These are phyloP conservation scores for Bombus pascuorum DNA, from an alignment of 1,140 invertebrate genomes.

Conservation along the genomic window DNA sequence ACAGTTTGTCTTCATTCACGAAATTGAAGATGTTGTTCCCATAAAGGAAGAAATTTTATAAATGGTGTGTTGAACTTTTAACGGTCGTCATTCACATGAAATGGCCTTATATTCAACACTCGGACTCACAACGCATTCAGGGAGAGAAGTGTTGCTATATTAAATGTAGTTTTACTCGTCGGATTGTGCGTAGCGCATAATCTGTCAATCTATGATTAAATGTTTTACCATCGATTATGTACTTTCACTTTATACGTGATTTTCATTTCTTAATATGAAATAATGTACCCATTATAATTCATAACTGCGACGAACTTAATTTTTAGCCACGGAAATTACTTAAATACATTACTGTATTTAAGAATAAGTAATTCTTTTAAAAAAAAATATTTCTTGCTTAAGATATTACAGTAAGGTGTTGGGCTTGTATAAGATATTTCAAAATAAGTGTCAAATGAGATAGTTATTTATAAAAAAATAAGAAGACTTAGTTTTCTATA, in stretches of 20 bases:
- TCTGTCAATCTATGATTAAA: conserved; percentile 27
- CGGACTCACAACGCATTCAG: conserved; percentile 49
- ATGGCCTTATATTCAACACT: conserved; percentile 61
- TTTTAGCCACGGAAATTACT: not conserved
- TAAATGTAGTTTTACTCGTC: conserved; percentile 47
- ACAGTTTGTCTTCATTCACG: conserved; percentile 59
- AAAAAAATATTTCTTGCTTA: not conserved
- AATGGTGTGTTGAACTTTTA: conserved; percentile 62
- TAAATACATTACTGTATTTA: not conserved
- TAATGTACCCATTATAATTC: not conserved
- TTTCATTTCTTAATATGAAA: conserved; percentile 14
- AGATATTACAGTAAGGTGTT: not conserved
- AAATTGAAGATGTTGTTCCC: conserved; percentile 33
- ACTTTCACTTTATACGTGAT: conserved; percentile 17
- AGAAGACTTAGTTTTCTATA: not conserved
- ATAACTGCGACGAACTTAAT: not conserved
- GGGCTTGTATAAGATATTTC: not conserved
- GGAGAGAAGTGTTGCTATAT: conserved; percentile 45
- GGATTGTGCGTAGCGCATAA: conserved; percentile 46
- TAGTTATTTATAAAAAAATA: not conserved
- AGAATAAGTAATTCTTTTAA: not conserved
- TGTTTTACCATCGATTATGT: conserved; percentile 35
- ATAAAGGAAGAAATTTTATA: conserved; percentile 55
- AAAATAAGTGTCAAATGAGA: not conserved
- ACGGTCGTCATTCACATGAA: conserved; percentile 57